Conservation (phyloP, 2,888 invertebrate species). For the Lissonota sp. region DNA sequence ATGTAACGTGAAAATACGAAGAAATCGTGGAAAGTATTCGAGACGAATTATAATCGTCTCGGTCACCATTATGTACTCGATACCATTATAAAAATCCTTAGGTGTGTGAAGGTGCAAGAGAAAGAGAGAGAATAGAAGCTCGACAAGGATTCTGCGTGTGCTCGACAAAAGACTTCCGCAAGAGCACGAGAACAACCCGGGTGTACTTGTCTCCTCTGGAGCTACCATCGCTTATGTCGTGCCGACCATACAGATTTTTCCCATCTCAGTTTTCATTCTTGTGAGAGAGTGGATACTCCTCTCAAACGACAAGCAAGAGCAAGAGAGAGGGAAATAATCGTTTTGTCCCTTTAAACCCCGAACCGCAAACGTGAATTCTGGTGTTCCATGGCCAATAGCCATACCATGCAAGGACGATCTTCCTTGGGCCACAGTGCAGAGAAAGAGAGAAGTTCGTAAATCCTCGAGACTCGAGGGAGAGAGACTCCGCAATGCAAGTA, state of each 20-base stretch:
- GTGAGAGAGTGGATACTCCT: conserved; percentile 46
- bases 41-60: conserved; percentile 65
- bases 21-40: conserved; percentile 67
- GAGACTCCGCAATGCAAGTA: conserved; percentile 44
- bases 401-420: conserved; percentile 17
- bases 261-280: conserved; percentile 55
- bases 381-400: conserved; percentile 43
- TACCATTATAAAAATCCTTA: not conserved
- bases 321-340: conserved; percentile 39
- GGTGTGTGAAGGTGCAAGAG: not conserved
- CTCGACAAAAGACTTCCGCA: conserved; percentile 66
- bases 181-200: conserved; percentile 47
- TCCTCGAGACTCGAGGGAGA: conserved; percentile 29
- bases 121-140: conserved; percentile 8
- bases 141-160: conserved; percentile 48
- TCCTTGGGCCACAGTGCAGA: conserved; percentile 4
- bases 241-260: conserved; percentile 37
- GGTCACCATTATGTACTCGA: conserved; percentile 29
- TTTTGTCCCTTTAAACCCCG: conserved; percentile 63
- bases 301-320: not conserved
- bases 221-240: not conserved
- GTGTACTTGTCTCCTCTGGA: conserved; percentile 7
- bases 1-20: conserved; percentile 66
- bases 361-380: conserved; percentile 59
- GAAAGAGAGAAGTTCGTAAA: conserved; percentile 45